Evolutionary conservation across 2,888 invertebrate species (phyloP), one percentile per base, ranked within the genome.

Genomic region (Melitaea athalia): DNA sequence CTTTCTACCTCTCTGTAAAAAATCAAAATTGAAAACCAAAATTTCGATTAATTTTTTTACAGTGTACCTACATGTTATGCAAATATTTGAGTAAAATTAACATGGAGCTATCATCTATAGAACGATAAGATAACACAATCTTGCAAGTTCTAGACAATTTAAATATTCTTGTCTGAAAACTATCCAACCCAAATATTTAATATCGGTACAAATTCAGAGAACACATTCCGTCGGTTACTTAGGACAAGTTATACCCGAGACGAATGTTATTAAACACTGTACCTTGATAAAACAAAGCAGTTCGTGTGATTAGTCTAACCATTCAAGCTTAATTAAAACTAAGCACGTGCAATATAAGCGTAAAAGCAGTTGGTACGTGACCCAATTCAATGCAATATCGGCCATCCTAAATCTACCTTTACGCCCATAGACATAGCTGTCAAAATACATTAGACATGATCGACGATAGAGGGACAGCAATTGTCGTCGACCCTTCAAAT

Each of bases 241-340:
- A 49, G 14, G 14, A 3, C 14, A 49, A 49, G 14, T 38, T 17
- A 31, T n/a, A 49, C n/a, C 47, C n/a, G 14, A 8, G 31, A 15
- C 45, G 6, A 45, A 64, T 50, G 50, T 43, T 55, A 24, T 33
- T 53, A 5, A 55, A 55, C 53, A 55, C 31, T 55, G 15, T 17
- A 64, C 59, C 42, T 42, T 57, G 38, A 50, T 42, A 52, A 24
- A 61, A 61, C 59, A 42, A 59, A 64, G 59, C 50, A 24, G 42
- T 42, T 42, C 57, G n/a, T 57, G 57, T 59, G 59, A 64, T 64
- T 52, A 57, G 64, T 61, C 47, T 59, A 49, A 64, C 52, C 50
- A 69, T 64, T 69, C 50, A 55, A 57, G 50, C 64, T 69, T 65
- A 64, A 68, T 64, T 64, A 60, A 68, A 68, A 63, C 63, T 63